Evolutionary conservation across 2,113 vertebrate genomes (phyloP).

Genomic region (Pheucticus melanocephalus): DNA sequence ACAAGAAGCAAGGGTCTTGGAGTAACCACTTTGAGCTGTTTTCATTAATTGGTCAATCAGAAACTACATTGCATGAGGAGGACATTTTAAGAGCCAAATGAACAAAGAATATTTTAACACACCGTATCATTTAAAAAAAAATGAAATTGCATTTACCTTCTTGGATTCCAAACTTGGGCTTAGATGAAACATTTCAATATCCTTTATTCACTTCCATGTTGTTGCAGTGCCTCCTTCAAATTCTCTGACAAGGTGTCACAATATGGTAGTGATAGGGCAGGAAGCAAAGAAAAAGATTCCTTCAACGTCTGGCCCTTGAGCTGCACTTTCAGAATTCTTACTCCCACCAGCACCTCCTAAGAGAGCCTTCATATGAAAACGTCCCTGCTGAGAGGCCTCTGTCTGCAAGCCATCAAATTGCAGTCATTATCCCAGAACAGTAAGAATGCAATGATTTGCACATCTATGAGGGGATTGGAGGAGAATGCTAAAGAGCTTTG

Average conservation of each 20-base stretch:
- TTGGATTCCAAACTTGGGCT: not conserved
- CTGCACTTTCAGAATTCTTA: not conserved
- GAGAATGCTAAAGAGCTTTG: conserved; percentile 43
- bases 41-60: not conserved
- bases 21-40: not conserved
- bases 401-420: conserved; percentile 15
- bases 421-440: conserved; percentile 20
- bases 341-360: not conserved
- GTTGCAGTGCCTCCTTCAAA: not conserved
- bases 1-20: not conserved
- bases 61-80: not conserved
- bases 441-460: conserved; percentile 26
- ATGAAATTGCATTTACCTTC: not conserved
- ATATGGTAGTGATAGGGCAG: not conserved
- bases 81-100: not conserved
- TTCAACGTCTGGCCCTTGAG: not conserved
- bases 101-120: not conserved
- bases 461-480: conserved; percentile 24
- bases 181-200: not conserved
- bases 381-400: conserved; percentile 5
- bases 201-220: conserved; percentile 19
- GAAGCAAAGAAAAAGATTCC: not conserved
- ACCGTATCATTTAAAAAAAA: not conserved
- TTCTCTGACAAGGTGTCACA: not conserved
- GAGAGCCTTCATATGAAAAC: not conserved